Evolutionary conservation across 1,140 invertebrate genomes (phyloP), one percentile per base, ranked within the genome.

Genomic region (Eubasilissa regina): DNA sequence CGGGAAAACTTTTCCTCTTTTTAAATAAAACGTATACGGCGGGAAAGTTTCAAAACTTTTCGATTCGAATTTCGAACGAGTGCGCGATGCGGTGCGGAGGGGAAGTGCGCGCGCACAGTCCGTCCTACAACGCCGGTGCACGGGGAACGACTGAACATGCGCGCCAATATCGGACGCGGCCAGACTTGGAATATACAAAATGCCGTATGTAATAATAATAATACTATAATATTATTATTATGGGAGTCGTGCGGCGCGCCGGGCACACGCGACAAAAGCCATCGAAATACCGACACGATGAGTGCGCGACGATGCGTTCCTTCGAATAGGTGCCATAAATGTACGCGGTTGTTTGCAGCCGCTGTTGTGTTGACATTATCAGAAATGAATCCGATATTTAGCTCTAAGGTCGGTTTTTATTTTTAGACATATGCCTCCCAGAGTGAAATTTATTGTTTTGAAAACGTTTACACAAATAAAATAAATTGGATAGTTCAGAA

Each of bases 101-200:
- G 12, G 9, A 12, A 17, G 56, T 47, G 56, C 72, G 73, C 73
- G 73, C 68, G 68, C 55, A 47, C 73, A 35, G 47, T 13, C 53
- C 35, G 73, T 75, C 53, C 43, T 60, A n/a, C 10, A 13, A 35
- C 73, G 56, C 21, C 53, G 53, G 43, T 15, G 11, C 17, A 47
- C 73, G 15, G 17, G n/a, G 17, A 35, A 17, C 56, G 44, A 75
- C 73, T 75, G 73, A 75, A 73, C 53, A 45, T 75, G 73, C 73
- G 73, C 73, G 53, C 43, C 43, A 64, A 21, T 12, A 43, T 53
- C 43, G 73, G 35, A n/a, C 25, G 13, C 70, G 48, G 70, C 70
- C 17, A 64, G 35, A 12, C 10, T 13, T 7, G 35, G 60, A n/a
- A 58, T 58, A 21, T 21, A 58, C 17, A 17, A 56, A 58, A 58